These are phyloP conservation scores for Bothrops alternatus DNA, from an alignment of 2,797 vertebrate genomes.

Conservation along the genomic window DNA sequence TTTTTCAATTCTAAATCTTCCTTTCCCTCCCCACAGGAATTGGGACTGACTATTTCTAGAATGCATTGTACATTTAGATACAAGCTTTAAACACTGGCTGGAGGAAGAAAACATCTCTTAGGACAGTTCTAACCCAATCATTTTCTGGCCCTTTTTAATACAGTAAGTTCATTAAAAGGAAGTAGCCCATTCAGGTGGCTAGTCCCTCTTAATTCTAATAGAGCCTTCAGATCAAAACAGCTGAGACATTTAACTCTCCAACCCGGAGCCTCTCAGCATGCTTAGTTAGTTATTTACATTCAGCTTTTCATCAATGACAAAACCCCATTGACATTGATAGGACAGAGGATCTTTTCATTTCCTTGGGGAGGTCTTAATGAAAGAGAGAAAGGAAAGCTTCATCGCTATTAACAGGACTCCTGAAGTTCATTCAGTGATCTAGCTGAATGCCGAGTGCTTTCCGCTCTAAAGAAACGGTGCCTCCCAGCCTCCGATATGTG, in stretches of 20 bases:
- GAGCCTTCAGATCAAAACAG: slow-evolving; percentile 65
- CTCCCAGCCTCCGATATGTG: slow-evolving; percentile 54
- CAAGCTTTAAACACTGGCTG: background rate
- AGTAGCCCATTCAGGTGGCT: slow-evolving; percentile 13
- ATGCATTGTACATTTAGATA: background rate
- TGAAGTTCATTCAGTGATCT: slow-evolving; percentile 62
- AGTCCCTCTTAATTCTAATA: slow-evolving; percentile 44
- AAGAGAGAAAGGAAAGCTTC: slow-evolving; percentile 74
- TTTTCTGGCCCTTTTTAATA: slow-evolving; percentile 19
- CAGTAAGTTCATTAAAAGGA: slow-evolving; percentile 3
- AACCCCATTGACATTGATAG: slow-evolving; percentile 73
- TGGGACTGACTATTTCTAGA: slow-evolving; percentile 27
- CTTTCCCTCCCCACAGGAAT: slow-evolving; percentile 15
- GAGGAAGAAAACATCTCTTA: background rate
- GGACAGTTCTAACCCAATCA: slow-evolving; percentile 4
- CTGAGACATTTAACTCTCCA: slow-evolving; percentile 64
- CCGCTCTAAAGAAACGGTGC: slow-evolving; percentile 53
- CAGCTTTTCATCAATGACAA: slow-evolving; percentile 66
- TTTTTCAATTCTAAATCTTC: slow-evolving; percentile 12
- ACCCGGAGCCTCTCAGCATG: slow-evolving; percentile 67
- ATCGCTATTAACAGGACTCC: slow-evolving; percentile 65
- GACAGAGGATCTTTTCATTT: slow-evolving; percentile 77
- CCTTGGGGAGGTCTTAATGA: slow-evolving; percentile 67
- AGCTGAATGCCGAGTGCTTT: slow-evolving; percentile 59
- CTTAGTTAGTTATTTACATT: slow-evolving; percentile 70